Percentiles rank a stretch among this genome's conserved stretches.
Conservation (phyloP, 2,113 vertebrate genomes). For the Eonycteris spelaea region DNA sequence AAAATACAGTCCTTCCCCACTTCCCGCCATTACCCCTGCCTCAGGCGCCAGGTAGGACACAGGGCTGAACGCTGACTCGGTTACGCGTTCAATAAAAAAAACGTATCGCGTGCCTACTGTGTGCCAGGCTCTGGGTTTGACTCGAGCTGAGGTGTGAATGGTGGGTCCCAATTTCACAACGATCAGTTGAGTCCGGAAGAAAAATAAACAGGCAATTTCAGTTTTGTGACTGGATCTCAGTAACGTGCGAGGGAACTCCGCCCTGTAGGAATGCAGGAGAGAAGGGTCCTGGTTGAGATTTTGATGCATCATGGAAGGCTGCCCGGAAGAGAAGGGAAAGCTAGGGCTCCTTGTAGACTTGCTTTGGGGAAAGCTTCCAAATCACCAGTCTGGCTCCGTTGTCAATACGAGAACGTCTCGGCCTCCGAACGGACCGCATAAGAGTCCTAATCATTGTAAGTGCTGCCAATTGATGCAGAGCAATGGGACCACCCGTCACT, state of each 20-base stretch:
- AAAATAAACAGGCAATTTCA: background rate
- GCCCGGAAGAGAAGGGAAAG: background rate
- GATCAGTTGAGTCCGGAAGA: background rate
- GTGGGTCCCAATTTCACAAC: background rate
- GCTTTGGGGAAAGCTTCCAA: background rate
- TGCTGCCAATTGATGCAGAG: background rate
- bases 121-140: background rate
- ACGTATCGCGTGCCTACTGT: fast-evolving
- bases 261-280: fast-evolving
- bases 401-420: background rate
- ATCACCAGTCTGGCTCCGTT: background rate
- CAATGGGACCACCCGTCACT: background rate
- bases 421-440: fast-evolving
- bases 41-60: background rate
- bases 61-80: background rate
- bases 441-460: no score
- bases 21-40: no score
- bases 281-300: no score
- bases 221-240: no score
- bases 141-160: background rate
- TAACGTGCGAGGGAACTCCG: fast-evolving
- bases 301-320: background rate
- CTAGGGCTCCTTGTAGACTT: background rate
- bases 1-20: background rate
- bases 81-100: background rate